Base-by-base conservation (phyloP, 2,888 invertebrate genomes). In the Furcula furcula region DNA sequence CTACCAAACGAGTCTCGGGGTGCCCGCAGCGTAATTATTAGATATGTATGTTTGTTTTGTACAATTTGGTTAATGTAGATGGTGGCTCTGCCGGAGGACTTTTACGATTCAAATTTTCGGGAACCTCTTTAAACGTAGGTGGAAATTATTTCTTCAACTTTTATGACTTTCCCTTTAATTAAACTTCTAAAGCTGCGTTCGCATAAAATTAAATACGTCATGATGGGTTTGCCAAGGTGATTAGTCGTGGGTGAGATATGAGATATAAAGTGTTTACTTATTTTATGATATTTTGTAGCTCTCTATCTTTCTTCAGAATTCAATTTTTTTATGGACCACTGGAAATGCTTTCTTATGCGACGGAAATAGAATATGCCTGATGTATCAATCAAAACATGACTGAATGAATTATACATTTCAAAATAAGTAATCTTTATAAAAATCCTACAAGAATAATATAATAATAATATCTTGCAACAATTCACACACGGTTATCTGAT, bases 41-140 rank as follows among this genome's bases (percentile, higher is more conserved):
- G 76, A 79, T 78, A 79, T 78, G 78, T 78, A 79, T 78, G 80
- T 80, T 80, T 81, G 77, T 80, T 79, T 72, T 61, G 67, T 75
- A 76, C 80, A 81, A 84, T 84, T 83, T 77, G 71, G 74, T 76
- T 81, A 79, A 82, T 83, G 79, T 72, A 67, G 64, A 65, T 59
- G 60, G 45, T 59, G 58, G 54, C 52, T 42, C 51, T 42, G 55
- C 56, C 31, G 48, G 46, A 54, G 44, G 64, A 74, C 66, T 74
- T 76, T 76, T 76, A 76, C 69, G 64, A 62, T 59, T 51, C 38
- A 70, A 77, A 77, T 75, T 77, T 71, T 71, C 52, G 52, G 39
- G 57, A 53, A 59, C 59, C 65, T 65, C 66, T 65, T 72, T 61
- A 61, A 67, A 60, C 68, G 65, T 67, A 67, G 58, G 69, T 67